Conservation (phyloP, 1,140 invertebrate species). For the Polypedilum pembai region DNA sequence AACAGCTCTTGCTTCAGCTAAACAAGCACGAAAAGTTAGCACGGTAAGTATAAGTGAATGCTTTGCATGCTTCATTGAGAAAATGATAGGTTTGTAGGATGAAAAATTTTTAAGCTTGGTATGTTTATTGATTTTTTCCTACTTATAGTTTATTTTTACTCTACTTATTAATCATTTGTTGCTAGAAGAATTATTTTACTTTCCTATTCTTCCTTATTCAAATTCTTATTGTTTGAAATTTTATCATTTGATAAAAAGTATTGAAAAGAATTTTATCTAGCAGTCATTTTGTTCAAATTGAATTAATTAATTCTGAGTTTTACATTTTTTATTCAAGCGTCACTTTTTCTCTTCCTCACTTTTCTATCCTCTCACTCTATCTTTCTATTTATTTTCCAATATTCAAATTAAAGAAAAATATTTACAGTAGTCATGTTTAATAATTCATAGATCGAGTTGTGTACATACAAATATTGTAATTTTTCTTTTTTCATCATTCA, state of each 20-base stretch:
- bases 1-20: constrained; percentile 50
- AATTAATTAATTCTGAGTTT: too few relatives aligned
- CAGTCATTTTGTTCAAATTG: too few relatives aligned
- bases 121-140: constrained; percentile 14
- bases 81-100: background rate
- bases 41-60: constrained; percentile 60
- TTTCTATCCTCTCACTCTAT: too few relatives aligned
- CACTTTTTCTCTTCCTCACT: too few relatives aligned
- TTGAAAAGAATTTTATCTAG: background rate
- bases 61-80: constrained; percentile 30
- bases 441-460: too few relatives aligned
- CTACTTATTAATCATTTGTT: background rate
- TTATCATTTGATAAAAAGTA: background rate
- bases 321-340: too few relatives aligned
- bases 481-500: too few relatives aligned
- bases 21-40: constrained; percentile 76
- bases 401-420: too few relatives aligned
- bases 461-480: too few relatives aligned
- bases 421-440: too few relatives aligned
- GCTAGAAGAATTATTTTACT: background rate
- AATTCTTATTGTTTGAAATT: background rate
- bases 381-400: too few relatives aligned
- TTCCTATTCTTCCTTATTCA: background rate
- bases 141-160: background rate
- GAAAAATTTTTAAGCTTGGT: constrained; percentile 6